phyloP scores from a whole-genome alignment of 2,797 vertebrate species.

The Tenualosa ilisha region DNA sequence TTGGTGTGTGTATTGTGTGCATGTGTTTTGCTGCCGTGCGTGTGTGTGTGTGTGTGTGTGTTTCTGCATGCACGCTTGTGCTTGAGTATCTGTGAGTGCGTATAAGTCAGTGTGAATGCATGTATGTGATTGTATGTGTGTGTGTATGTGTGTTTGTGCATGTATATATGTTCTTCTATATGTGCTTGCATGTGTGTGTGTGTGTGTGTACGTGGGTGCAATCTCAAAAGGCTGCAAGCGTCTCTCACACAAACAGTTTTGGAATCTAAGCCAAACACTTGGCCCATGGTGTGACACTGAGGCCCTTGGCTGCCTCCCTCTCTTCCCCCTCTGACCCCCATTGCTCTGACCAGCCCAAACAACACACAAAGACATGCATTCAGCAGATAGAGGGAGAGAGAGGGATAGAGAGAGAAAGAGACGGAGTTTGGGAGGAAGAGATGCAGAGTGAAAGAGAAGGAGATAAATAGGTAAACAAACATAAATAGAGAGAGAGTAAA shows the following conservation, averaged over 20 bases:
- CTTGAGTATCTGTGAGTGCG: background rate
- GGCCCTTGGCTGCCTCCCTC: background rate
- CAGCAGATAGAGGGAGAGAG: background rate
- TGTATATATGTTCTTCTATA: background rate
- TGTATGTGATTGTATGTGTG: background rate
- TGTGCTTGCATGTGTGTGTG: conserved; percentile 2
- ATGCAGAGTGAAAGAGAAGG: background rate
- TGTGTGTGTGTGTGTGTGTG: background rate
- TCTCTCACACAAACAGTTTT: background rate
- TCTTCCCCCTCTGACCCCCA: background rate
- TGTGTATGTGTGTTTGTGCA: background rate
- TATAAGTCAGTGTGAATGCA: background rate
- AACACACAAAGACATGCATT: background rate
- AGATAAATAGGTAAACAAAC: background rate
- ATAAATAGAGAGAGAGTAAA: background rate
- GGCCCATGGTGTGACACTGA: background rate
- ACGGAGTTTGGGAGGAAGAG: background rate
- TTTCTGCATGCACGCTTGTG: background rate
- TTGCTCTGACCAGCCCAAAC: background rate
- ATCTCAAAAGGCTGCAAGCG: background rate
- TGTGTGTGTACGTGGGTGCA: background rate
- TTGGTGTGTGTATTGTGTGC: no score
- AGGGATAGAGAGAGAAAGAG: background rate
- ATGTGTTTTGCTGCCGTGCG: background rate
- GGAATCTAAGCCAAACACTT: background rate